Conservation (phyloP, 2,888 invertebrate species). For the Heliconius sara region DNA sequence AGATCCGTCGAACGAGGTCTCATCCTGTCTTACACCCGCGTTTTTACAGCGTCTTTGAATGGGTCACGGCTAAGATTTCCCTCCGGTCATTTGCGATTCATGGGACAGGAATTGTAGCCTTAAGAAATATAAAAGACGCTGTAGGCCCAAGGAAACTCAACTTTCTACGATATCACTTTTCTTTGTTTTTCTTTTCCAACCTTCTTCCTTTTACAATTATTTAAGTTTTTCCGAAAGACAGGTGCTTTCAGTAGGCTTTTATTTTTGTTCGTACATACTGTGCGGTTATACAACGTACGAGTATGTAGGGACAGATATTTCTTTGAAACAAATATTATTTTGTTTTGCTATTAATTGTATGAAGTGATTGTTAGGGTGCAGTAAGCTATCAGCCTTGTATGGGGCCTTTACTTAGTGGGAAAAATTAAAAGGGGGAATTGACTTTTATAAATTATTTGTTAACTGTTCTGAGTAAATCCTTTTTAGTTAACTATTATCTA, state of each 20-base stretch:
- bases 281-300: background rate
- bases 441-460: background rate
- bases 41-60: conserved; percentile 74
- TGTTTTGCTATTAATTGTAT: background rate
- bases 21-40: conserved; percentile 55
- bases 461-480: too few species aligned
- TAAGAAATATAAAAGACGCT: conserved; percentile 81
- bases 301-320: background rate
- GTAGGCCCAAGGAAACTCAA: conserved; percentile 77
- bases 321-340: background rate
- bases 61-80: conserved; percentile 84
- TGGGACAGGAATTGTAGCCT: conserved; percentile 82
- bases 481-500: too few species aligned
- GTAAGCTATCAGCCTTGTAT: too few species aligned
- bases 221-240: conserved; percentile 60
- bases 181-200: conserved; percentile 62
- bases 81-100: conserved; percentile 84
- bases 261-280: conserved; percentile 31
- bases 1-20: conserved; percentile 49
- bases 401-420: too few species aligned
- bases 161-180: conserved; percentile 61
- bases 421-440: background rate
- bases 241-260: conserved; percentile 57
- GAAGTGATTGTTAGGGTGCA: too few species aligned
- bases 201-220: conserved; percentile 69